Evolutionary conservation across 2,888 invertebrate species (phyloP).

Genomic region (Ormyrus rosae): DNA sequence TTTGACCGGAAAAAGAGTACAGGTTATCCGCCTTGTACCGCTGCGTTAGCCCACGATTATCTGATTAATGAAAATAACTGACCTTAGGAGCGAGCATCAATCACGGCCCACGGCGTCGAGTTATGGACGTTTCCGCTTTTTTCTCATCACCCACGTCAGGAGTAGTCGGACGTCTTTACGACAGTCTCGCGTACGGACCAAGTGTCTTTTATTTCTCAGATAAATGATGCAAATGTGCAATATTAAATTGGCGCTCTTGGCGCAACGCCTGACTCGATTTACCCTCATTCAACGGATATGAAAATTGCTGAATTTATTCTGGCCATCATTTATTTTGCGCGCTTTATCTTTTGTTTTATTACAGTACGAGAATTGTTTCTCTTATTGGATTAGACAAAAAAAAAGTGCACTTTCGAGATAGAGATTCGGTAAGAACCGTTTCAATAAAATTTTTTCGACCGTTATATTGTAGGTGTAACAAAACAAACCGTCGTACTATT

Average conservation of each 20-base stretch:
- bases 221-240: constrained; percentile 13
- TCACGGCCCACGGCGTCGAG: constrained; percentile 13
- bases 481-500: too few species aligned
- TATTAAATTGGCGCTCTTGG: constrained; percentile 8
- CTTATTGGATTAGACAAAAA: too few species aligned
- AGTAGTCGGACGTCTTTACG: neutral
- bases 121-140: constrained; percentile 26
- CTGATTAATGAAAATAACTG: constrained; percentile 29
- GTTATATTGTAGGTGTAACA: too few species aligned
- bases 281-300: constrained; percentile 9
- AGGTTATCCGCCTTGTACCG: neutral
- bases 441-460: too few species aligned
- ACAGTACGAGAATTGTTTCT: too few species aligned
- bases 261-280: neutral
- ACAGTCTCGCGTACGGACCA: neutral
- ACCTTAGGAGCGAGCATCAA: constrained; percentile 7
- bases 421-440: too few species aligned
- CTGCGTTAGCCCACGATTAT: neutral
- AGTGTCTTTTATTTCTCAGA: constrained; percentile 8
- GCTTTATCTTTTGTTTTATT: too few species aligned
- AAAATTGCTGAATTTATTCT: constrained; percentile 22
- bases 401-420: too few species aligned
- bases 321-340: constrained; percentile 3
- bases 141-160: constrained; percentile 14
- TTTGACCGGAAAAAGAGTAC: too few species aligned